A percentile compares a stretch with the other conserved stretches of the same genome.
Conservation (phyloP, 2,797 vertebrate genomes). For the Sphaeramia orbicularis region DNA sequence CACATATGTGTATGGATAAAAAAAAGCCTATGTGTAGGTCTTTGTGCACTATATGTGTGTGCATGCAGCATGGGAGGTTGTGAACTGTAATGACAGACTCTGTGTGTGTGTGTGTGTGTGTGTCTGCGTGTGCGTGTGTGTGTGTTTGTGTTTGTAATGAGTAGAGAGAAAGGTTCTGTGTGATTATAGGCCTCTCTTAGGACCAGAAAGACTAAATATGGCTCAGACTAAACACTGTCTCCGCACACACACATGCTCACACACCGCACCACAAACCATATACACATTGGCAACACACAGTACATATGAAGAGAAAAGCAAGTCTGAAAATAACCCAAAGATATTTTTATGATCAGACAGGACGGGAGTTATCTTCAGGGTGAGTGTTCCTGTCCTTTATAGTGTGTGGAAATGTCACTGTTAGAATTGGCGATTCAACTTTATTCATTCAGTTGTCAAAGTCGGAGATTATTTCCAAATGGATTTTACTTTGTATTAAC, state of each 20-base stretch:
- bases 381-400: conserved; percentile 15
- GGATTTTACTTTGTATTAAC: neutral
- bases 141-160: conserved; percentile 75
- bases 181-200: conserved; percentile 82
- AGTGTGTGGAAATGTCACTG: neutral
- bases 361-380: conserved; percentile 46
- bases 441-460: neutral
- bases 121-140: conserved; percentile 37
- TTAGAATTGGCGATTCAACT: neutral
- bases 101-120: conserved; percentile 47
- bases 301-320: conserved; percentile 67
- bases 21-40: conserved; percentile 22
- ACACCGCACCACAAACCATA: conserved; percentile 68
- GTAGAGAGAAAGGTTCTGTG: conserved; percentile 79
- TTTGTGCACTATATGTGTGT: conserved; percentile 11
- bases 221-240: conserved; percentile 80
- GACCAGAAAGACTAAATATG: conserved; percentile 82
- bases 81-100: conserved; percentile 78
- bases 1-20: conserved; percentile 3
- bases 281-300: conserved; percentile 72
- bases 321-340: conserved; percentile 66
- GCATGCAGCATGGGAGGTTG: conserved; percentile 76
- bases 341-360: conserved; percentile 65
- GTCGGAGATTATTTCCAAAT: neutral
- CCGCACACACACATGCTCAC: conserved; percentile 47